Evolutionary conservation across 92 coral and sea anemone genomes (phyloP), one percentile per base, ranked within the genome.

Genomic region (Phymanthus crucifer): DNA sequence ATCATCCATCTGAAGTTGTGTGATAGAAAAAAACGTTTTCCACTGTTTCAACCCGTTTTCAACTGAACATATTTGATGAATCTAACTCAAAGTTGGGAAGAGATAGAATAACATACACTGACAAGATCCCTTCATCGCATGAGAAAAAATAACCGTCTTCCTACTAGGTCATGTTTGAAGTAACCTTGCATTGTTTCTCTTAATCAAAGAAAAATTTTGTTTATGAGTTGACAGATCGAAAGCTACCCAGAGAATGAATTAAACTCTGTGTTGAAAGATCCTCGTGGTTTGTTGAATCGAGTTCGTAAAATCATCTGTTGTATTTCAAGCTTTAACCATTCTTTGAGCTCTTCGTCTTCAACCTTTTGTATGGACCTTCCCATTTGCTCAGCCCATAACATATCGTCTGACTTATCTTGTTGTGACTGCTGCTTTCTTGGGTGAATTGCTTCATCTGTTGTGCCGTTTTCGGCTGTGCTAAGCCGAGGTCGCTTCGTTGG

Each of bases 301-400:
- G 68, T 61, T 27, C 68, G 32, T 24, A 29, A 26, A 27, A 61
- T 61, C 68, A 61, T 61, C 34, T 61, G 68, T 61, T 61, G 68
- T 8, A 61, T 61, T 29, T 61, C 68, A 13, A 61, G 68, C 13
- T 61, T 61, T 19, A 61, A 61, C 68, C 68, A 61, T 61, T 61
- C 68, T 11, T 61, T 61, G 2, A 61, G 23, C 14, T 61, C 68
- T 24, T 61, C 68, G 33, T 61, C 35, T 61, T 61, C 68, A 61
- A 61, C 29, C 29, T 61, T 61, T 29, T 61, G 68, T 61, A 61
- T 61, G 12, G 68, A 61, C 13, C 68, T 61, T 29, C 68, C 68
- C 68, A 61, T 61, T 29, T 61, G 68, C 35, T 61, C 68, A 4
- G 68, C 68, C 68, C 68, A 61, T 29, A 61, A 61, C 68, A 61